phyloP scores from a whole-genome alignment of 2,888 invertebrate genomes.

The Meganola albula region DNA sequence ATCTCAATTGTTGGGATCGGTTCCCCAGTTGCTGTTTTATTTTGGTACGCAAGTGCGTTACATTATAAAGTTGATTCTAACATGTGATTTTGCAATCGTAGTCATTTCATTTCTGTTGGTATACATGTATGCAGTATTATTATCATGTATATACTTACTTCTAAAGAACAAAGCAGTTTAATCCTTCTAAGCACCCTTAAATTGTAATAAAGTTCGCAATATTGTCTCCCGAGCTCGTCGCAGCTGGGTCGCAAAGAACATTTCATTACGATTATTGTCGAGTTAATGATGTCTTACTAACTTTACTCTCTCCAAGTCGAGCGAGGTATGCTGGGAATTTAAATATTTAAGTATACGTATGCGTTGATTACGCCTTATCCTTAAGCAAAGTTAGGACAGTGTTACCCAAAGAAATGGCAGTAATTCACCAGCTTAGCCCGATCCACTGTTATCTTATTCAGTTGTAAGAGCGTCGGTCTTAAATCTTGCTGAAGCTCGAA shows the following conservation, averaged over 20 bases:
- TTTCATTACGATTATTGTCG: conserved; percentile 62
- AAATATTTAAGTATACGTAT: conserved; percentile 50
- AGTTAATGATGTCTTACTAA: conserved; percentile 62
- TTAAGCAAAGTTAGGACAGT: conserved; percentile 33
- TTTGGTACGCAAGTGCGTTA: too few species aligned
- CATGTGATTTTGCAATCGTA: too few species aligned
- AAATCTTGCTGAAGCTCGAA: conserved; percentile 55
- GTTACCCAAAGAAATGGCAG: conserved; percentile 51
- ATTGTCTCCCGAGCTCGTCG: conserved; percentile 39
- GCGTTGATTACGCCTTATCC: conserved; percentile 37
- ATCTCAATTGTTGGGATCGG: too few species aligned
- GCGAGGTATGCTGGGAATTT: conserved; percentile 54
- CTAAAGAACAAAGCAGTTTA: conserved; percentile 39
- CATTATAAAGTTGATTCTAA: too few species aligned
- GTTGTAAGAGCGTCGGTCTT: conserved; percentile 52
- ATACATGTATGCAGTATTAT: too few species aligned
- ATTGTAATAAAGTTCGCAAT: conserved; percentile 51
- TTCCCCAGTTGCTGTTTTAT: too few species aligned
- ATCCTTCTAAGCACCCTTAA: conserved; percentile 34
- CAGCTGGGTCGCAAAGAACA: conserved; percentile 49
- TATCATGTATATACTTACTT: too few species aligned
- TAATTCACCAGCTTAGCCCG: conserved; percentile 58
- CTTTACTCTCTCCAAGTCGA: conserved; percentile 40
- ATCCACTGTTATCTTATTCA: conserved; percentile 58
- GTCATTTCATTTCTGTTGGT: too few species aligned